Conservation (phyloP, 2,888 invertebrate species). For the Drepanosiphum platanoidis region DNA sequence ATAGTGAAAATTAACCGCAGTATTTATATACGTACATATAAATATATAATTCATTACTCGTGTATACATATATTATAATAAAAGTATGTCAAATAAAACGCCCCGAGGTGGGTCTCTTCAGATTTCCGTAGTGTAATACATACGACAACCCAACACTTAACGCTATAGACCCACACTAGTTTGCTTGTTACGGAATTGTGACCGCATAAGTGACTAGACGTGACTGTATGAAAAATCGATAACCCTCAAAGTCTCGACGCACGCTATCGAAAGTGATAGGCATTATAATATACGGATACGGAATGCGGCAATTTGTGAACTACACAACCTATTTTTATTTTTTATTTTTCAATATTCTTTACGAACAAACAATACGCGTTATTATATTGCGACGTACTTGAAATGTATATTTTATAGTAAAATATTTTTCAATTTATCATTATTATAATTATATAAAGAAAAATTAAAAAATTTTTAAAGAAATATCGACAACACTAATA, state of each 20-base stretch:
- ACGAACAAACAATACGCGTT: background rate
- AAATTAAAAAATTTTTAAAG: background rate
- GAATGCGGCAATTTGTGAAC: background rate
- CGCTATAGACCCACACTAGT: slow-evolving; percentile 23
- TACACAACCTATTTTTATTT: background rate
- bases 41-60: background rate
- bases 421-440: too few species aligned
- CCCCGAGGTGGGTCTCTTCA: background rate
- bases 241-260: background rate
- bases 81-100: background rate
- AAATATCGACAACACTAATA: background rate
- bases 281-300: background rate
- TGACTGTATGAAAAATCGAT: slow-evolving; percentile 25
- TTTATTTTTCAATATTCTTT: background rate
- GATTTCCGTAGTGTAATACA: background rate
- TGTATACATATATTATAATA: background rate
- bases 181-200: slow-evolving; percentile 18
- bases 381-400: too few species aligned
- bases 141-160: background rate
- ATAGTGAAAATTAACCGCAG: background rate
- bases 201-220: slow-evolving; percentile 31
- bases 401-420: background rate
- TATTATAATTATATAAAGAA: too few species aligned
- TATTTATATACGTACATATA: background rate
- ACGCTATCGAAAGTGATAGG: slow-evolving; percentile 4